These are phyloP conservation scores for Eospalax fontanierii DNA, from an alignment of 2,797 vertebrate species.

Conservation along the genomic window DNA sequence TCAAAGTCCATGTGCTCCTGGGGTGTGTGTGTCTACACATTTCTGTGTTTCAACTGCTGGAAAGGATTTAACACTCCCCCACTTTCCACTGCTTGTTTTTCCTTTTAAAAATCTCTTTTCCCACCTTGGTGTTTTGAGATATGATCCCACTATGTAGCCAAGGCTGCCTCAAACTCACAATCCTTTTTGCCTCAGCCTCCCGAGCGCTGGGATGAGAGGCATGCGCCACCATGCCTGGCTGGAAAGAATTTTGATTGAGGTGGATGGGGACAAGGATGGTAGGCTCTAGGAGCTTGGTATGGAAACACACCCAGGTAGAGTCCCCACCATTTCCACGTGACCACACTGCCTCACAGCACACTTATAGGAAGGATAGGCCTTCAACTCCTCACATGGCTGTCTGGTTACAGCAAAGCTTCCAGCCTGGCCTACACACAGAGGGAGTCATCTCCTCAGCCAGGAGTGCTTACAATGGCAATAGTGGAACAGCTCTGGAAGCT, in stretches of 20 bases:
- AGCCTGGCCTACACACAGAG: neutral
- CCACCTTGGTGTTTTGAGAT: neutral
- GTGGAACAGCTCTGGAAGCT: neutral
- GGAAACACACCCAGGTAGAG: neutral
- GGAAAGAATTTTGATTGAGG: neutral
- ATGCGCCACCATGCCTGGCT: neutral
- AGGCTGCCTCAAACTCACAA: neutral
- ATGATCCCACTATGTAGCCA: neutral
- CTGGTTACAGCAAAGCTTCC: neutral
- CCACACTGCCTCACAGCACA: conserved; percentile 71
- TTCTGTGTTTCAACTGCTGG: neutral
- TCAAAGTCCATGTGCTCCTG: neutral
- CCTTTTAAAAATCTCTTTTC: neutral
- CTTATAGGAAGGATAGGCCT: conserved; percentile 36
- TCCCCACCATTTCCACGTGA: neutral
- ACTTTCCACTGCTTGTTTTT: neutral
- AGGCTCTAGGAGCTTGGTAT: neutral
- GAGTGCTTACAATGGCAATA: neutral
- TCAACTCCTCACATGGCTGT: conserved; percentile 76
- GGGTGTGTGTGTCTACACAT: neutral
- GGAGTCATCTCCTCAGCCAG: neutral
- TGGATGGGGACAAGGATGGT: neutral
- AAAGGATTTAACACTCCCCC: neutral
- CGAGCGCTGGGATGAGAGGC: neutral
- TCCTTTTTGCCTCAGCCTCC: neutral